A percentile compares a stretch with the other conserved stretches of the same genome.
These are phyloP conservation scores for Cyprinodon tularosa DNA, from an alignment of 2,113 vertebrate genomes.

Conservation along the genomic window DNA sequence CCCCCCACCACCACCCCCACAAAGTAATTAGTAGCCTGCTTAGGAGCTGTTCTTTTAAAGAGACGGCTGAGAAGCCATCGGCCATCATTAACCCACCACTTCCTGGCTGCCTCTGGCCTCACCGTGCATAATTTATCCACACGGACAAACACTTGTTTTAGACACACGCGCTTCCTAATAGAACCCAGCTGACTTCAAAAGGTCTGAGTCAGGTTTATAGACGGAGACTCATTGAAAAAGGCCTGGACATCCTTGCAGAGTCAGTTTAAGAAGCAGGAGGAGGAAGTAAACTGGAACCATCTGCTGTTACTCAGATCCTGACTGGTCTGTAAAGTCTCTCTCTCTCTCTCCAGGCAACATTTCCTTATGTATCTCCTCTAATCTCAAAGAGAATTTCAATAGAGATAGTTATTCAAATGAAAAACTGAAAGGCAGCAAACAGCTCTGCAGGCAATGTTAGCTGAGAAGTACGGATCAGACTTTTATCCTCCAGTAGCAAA, in stretches of 20 bases:
- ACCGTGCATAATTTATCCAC: constrained; percentile 43
- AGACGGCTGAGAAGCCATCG: constrained; percentile 34
- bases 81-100: constrained; percentile 73
- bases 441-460: neutral
- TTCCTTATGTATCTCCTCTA: constrained; percentile 11
- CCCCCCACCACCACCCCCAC: constrained; percentile 6
- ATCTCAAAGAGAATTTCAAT: constrained; percentile 24
- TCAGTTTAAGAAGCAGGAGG: constrained; percentile 39
- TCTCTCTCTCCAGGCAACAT: constrained; percentile 8
- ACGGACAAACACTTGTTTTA: constrained; percentile 53
- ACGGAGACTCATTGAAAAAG: constrained; percentile 45
- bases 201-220: constrained; percentile 60
- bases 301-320: constrained; percentile 40
- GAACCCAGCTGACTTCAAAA: constrained; percentile 66
- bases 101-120: constrained; percentile 56
- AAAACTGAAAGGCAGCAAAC: constrained; percentile 8
- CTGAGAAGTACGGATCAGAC: neutral
- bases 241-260: constrained; percentile 55
- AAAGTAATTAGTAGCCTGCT: constrained; percentile 65
- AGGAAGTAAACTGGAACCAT: constrained; percentile 49
- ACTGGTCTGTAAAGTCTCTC: constrained; percentile 4
- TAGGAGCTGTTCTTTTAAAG: constrained; percentile 54
- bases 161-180: constrained; percentile 67
- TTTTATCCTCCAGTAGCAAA: neutral
- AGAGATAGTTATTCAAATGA: constrained; percentile 22